Evolutionary conservation across 2,888 invertebrate species (phyloP).

Genomic region (Octodonta nipae): DNA sequence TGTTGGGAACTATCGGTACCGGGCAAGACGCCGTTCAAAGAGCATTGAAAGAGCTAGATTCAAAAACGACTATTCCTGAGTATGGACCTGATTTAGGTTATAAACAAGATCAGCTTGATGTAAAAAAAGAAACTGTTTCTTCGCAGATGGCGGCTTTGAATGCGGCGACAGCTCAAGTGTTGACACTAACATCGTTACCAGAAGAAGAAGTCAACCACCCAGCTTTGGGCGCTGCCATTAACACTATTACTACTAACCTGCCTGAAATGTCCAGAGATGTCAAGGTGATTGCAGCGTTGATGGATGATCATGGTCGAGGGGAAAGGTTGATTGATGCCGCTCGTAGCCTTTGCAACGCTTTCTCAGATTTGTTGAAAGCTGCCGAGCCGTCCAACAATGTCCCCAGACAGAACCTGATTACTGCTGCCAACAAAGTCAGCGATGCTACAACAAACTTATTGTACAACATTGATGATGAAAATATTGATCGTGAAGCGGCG

Average conservation of each 20-base stretch:
- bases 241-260: constrained; percentile 89
- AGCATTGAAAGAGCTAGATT: too few relatives aligned
- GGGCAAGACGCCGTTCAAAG: too few relatives aligned
- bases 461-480: constrained; percentile 82
- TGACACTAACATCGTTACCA: constrained; percentile 41
- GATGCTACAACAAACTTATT: constrained; percentile 91
- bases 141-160: constrained; percentile 98
- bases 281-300: constrained; percentile 87
- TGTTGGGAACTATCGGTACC: too few relatives aligned
- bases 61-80: constrained; percentile 50
- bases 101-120: constrained; percentile 87
- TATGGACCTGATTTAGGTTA: constrained; percentile 78
- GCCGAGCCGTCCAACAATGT: constrained; percentile 83
- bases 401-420: constrained; percentile 81
- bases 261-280: constrained; percentile 91
- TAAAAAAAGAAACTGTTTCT: constrained; percentile 89
- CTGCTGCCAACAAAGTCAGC: constrained; percentile 92
- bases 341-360: constrained; percentile 78
- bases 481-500: constrained; percentile 66
- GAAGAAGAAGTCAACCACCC: constrained; percentile 88
- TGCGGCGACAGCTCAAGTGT: constrained; percentile 86
- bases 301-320: constrained; percentile 74
- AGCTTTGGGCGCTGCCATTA: constrained; percentile 92
- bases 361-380: constrained; percentile 84
- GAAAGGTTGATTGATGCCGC: constrained; percentile 84